A percentile compares a stretch with the other conserved stretches of the same genome.
phyloP scores from a whole-genome alignment of 2,113 vertebrate genomes.

The Passerina amoena region DNA sequence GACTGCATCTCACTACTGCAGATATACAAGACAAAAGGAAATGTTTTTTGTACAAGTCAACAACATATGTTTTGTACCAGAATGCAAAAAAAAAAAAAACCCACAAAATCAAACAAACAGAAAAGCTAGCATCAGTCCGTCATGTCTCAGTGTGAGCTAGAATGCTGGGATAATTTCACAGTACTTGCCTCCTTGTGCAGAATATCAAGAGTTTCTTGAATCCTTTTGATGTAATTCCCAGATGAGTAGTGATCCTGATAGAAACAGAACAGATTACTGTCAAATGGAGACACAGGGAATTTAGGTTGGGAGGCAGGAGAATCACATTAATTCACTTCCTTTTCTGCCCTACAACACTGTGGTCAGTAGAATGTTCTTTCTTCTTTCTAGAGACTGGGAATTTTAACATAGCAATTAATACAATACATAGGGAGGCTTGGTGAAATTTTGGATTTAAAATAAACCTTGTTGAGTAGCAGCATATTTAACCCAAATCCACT shows the following conservation, averaged over 20 bases:
- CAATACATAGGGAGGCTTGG: neutral
- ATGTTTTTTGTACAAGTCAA: neutral
- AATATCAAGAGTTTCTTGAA: constrained; percentile 86
- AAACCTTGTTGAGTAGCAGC: neutral
- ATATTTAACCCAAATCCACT: neutral
- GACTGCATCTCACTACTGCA: neutral
- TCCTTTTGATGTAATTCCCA: constrained; percentile 74
- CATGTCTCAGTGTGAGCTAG: neutral
- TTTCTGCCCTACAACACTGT: neutral
- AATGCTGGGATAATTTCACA: neutral
- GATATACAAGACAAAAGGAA: neutral
- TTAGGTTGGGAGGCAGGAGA: neutral
- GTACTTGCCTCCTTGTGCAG: constrained; percentile 83
- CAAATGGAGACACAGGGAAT: neutral
- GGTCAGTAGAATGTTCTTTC: neutral
- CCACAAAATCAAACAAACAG: neutral
- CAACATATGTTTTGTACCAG: neutral
- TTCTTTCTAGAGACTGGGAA: neutral
- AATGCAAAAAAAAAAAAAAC: neutral
- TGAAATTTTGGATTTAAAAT: neutral
- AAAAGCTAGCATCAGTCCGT: neutral
- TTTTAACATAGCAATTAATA: neutral
- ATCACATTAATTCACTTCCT: neutral
- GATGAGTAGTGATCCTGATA: constrained; percentile 82
- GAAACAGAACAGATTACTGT: neutral